Evolutionary conservation across 2,888 invertebrate genomes (phyloP).

Genomic region (Lasioglossum villosulum): DNA sequence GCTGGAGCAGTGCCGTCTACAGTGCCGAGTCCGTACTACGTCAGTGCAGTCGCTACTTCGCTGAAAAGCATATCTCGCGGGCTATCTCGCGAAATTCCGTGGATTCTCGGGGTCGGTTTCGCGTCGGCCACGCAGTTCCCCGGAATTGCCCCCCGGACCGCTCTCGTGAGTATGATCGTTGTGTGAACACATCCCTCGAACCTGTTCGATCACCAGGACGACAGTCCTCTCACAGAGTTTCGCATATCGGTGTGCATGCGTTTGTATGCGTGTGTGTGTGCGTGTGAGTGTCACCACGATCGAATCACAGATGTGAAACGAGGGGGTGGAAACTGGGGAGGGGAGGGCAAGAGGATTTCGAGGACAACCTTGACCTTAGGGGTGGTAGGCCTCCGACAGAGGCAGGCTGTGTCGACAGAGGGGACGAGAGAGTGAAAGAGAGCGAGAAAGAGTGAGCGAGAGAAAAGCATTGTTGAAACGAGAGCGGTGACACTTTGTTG

Average conservation of each 20-base stretch:
- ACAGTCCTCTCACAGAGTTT: background rate
- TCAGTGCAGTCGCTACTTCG: constrained; percentile 76
- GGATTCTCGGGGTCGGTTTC: constrained; percentile 11
- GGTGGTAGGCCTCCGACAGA: constrained; percentile 7
- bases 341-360: constrained; percentile 24
- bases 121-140: background rate
- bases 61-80: constrained; percentile 75
- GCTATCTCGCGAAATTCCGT: constrained; percentile 68
- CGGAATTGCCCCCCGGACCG: background rate
- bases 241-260: background rate
- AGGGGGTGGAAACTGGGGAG: background rate
- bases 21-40: constrained; percentile 75
- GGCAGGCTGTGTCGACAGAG: constrained; percentile 1
- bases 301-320: background rate
- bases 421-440: background rate
- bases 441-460: background rate
- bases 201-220: background rate
- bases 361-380: constrained; percentile 51
- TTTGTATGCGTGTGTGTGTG: fast-evolving
- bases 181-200: background rate
- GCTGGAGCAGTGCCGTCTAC: constrained; percentile 76
- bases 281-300: background rate
- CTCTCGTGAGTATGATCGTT: constrained; percentile 37
- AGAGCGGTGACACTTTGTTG: constrained; percentile 1
- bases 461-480: background rate